Percentiles rank a stretch among this genome's conserved stretches.
phyloP scores from a whole-genome alignment of 2,113 vertebrate genomes.

The Anolis carolinensis region DNA sequence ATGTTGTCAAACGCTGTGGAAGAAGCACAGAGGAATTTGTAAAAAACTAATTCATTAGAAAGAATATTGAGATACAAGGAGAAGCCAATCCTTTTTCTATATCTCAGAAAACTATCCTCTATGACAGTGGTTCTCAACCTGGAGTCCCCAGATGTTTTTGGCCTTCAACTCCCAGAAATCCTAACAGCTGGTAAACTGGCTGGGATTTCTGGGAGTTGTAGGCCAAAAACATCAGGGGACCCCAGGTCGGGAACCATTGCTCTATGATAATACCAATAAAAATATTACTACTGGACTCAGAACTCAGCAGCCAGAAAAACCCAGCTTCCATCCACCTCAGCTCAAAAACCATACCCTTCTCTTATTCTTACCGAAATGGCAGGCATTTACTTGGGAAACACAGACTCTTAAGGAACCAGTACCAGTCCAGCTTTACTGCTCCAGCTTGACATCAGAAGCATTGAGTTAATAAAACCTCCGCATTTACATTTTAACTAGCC shows the following conservation, averaged over 20 bases:
- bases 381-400: background rate
- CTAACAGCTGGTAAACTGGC: too few relatives aligned
- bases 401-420: background rate
- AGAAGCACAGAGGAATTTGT: slow-evolving; percentile 12
- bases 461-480: too few relatives aligned
- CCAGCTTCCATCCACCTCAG: background rate
- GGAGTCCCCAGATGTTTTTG: too few relatives aligned
- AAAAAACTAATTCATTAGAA: background rate
- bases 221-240: too few relatives aligned
- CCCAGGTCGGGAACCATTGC: too few relatives aligned
- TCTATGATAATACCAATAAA: background rate
- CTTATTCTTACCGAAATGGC: background rate
- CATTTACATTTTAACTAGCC: background rate
- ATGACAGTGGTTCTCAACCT: too few relatives aligned
- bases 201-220: too few relatives aligned
- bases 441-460: background rate
- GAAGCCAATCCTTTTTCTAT: too few relatives aligned
- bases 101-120: background rate
- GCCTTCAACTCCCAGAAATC: too few relatives aligned
- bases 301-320: background rate
- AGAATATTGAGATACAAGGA: background rate
- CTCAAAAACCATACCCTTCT: background rate
- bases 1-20: slow-evolving; percentile 89
- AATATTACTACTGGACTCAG: too few relatives aligned
- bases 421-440: background rate